phyloP scores from a whole-genome alignment of 2,797 vertebrate genomes.

The Sebastes taczanowskii region DNA sequence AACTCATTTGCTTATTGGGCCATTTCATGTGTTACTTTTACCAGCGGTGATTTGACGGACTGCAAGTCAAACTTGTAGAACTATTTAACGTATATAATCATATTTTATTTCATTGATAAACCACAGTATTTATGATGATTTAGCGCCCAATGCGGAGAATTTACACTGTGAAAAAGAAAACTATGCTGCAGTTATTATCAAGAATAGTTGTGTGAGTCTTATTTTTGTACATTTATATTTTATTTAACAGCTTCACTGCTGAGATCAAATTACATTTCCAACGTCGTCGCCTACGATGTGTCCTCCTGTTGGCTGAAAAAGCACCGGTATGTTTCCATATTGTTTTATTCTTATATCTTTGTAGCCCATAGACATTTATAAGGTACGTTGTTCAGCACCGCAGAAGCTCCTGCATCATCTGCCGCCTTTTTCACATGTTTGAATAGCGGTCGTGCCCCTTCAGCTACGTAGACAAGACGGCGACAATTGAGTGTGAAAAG shows the following conservation, averaged over 20 bases:
- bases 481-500: no score
- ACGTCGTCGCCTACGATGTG: no score
- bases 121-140: not conserved
- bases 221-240: not conserved
- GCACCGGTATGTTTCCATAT: no score
- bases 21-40: slow-evolving; percentile 1
- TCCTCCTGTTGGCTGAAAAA: no score
- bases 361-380: no score
- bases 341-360: rapidly evolving
- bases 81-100: not conserved
- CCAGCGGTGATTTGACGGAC: not conserved
- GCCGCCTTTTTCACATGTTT: no score
- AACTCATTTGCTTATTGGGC: slow-evolving; percentile 24
- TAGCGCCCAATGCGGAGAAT: not conserved
- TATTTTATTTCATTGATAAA: not conserved
- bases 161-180: not conserved
- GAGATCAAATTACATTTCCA: not conserved
- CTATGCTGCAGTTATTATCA: not conserved
- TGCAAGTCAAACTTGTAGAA: not conserved
- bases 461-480: rapidly evolving
- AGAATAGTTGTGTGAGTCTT: not conserved
- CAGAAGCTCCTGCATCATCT: no score
- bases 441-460: no score
- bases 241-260: not conserved
- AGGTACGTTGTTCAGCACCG: no score